Evolutionary conservation across 2,888 invertebrate species (phyloP), one percentile per base, ranked within the genome.

Genomic region (Bellardia pandia): DNA sequence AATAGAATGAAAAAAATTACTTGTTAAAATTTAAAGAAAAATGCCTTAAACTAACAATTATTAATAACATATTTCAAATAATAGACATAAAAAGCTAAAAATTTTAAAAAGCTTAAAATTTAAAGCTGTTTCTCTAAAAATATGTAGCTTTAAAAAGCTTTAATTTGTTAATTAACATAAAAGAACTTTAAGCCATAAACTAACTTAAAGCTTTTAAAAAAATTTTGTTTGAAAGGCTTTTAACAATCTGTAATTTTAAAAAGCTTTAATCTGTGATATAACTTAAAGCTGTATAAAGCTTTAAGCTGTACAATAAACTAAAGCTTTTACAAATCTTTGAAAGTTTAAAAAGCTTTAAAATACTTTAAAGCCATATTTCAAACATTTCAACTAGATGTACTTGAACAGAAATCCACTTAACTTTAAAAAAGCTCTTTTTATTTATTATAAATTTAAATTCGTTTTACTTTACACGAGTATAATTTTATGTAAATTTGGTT

Each of bases 401-500:
- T 37, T 37, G 37, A 37, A 23, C n/a, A 37, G 5, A 45, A 45
- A 45, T 45, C 13, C 45, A 45, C 45, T 45, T 45, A 13, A 45
- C 58, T 58, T 58, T 30, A 58, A 4, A 30, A 60, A 37, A 48
- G 58, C 69, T 79, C 40, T 69, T 72, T 45, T 45, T 74, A 68
- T 53, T 74, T 58, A 66, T 11, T 68, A 76, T 56, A 68, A 40
- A 68, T 75, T 68, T 37, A 48, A 69, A 81, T 76, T 79, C 56
- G 14, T 40, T n/a, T 13, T 66, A 60, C 45, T 62, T 62, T 75
- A 81, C 51, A 66, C 45, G 56, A 58, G 68, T 58, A 74, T 74
- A 74, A 69, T 72, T 86, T 86, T 83, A 86, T 84, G 66, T 75
- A 72, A 83, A 78, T 72, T 86, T 60, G 2, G 11, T 77, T 58